Evolutionary conservation across 2,113 vertebrate genomes (phyloP).

Genomic region (Tricholaema leucomelas): DNA sequence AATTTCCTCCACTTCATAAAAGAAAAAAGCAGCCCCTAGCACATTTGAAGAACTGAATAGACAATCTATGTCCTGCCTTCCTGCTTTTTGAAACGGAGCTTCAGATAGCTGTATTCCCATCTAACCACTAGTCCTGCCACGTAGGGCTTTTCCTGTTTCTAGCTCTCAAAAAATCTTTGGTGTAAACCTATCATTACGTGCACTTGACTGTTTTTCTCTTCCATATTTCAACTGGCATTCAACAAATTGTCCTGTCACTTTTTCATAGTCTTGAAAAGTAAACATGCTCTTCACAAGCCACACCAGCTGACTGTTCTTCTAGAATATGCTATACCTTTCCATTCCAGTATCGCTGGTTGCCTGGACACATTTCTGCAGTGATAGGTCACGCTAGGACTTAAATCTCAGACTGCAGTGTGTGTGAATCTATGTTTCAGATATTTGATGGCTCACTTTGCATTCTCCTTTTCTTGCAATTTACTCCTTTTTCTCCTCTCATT

Average conservation of each 20-base stretch:
- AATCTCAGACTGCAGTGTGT: background rate
- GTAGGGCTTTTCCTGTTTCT: background rate
- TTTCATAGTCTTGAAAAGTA: background rate
- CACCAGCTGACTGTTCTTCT: background rate
- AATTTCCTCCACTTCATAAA: slow-evolving; percentile 29
- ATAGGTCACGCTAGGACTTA: background rate
- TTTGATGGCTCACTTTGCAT: background rate
- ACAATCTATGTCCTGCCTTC: background rate
- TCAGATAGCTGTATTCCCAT: background rate
- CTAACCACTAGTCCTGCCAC: background rate
- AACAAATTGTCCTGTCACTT: background rate
- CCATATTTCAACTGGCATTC: background rate
- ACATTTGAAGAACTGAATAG: background rate
- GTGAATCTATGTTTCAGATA: background rate
- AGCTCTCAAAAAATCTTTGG: background rate
- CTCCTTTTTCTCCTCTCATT: background rate
- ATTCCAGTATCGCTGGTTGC: background rate
- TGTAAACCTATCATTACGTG: background rate
- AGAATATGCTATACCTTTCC: background rate
- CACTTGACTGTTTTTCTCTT: background rate
- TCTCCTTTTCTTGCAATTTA: background rate
- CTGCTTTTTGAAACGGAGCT: background rate
- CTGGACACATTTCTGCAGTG: background rate
- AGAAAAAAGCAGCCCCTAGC: background rate
- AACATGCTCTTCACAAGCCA: background rate